phyloP scores from a whole-genome alignment of 1,140 invertebrate species.

The Caenorhabditis brenneri region DNA sequence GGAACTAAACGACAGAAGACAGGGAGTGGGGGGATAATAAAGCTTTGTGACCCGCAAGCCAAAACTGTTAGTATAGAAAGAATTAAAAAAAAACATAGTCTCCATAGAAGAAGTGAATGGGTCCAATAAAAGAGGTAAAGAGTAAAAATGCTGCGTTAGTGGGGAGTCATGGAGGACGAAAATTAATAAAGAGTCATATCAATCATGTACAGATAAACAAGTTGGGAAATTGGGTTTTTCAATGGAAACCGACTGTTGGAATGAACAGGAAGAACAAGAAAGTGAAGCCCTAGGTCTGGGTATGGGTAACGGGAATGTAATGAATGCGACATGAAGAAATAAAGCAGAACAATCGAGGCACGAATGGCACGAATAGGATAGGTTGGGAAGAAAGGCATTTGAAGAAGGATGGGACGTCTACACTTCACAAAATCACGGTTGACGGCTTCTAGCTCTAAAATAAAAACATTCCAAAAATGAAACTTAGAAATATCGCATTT shows the following conservation, averaged over 20 bases:
- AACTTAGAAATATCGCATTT: background rate
- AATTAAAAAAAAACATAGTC: background rate
- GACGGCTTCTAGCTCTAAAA: slow-evolving; percentile 42
- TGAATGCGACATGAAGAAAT: background rate
- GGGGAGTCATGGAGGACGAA: background rate
- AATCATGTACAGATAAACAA: slow-evolving; percentile 29
- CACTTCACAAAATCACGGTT: slow-evolving; percentile 33
- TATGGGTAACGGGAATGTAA: slow-evolving; percentile 2
- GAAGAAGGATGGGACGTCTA: slow-evolving; percentile 25
- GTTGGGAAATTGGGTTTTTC: background rate
- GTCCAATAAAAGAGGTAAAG: background rate
- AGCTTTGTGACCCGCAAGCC: slow-evolving; percentile 5
- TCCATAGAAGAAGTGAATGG: background rate
- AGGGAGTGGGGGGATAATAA: background rate
- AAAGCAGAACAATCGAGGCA: slow-evolving; percentile 30
- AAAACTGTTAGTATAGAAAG: slow-evolving; percentile 11
- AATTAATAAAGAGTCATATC: background rate
- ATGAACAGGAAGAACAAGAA: background rate
- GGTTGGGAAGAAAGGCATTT: background rate
- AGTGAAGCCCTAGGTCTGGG: background rate
- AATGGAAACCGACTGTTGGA: background rate
- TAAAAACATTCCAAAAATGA: background rate
- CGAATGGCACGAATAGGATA: slow-evolving; percentile 28
- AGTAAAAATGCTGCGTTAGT: background rate
- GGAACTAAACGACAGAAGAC: background rate